Percentiles rank a stretch among this genome's conserved stretches.
Evolutionary conservation across 2,797 vertebrate genomes (phyloP).

Genomic region (Molossus molossus): DNA sequence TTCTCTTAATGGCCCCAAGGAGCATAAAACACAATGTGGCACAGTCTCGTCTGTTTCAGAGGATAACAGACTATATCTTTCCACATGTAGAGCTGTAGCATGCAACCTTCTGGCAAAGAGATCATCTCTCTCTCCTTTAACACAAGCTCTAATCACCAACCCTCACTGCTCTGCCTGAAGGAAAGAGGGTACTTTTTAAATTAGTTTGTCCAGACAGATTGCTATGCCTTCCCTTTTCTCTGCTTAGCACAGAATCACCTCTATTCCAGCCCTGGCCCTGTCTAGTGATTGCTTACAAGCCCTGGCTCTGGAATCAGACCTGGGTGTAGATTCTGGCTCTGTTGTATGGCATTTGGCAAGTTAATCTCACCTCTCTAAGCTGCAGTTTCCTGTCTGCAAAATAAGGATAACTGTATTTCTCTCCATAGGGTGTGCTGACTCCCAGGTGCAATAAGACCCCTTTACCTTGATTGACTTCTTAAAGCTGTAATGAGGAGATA

Average conservation of each 20-base stretch:
- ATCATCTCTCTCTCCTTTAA: background rate
- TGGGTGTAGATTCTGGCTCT: background rate
- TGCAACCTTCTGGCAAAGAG: background rate
- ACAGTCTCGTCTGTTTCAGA: background rate
- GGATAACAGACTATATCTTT: background rate
- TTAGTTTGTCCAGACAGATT: background rate
- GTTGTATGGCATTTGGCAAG: background rate
- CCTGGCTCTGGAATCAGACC: background rate
- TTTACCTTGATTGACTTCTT: slow-evolving; percentile 97
- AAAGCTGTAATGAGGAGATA: slow-evolving; percentile 96
- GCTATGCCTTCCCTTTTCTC: background rate
- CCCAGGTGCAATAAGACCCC: background rate
- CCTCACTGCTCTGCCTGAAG: background rate
- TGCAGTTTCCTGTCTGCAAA: background rate
- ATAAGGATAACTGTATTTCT: background rate
- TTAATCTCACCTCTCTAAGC: background rate
- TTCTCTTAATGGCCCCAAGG: background rate
- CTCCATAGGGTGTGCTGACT: background rate
- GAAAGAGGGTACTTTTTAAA: background rate
- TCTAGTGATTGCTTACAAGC: background rate
- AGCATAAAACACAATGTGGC: background rate
- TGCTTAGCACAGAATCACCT: background rate
- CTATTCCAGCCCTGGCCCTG: background rate
- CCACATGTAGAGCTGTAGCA: background rate
- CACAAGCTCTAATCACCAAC: too few relatives aligned